phyloP scores from a whole-genome alignment of 2,113 vertebrate species.

The Mystacornis crossleyi region DNA sequence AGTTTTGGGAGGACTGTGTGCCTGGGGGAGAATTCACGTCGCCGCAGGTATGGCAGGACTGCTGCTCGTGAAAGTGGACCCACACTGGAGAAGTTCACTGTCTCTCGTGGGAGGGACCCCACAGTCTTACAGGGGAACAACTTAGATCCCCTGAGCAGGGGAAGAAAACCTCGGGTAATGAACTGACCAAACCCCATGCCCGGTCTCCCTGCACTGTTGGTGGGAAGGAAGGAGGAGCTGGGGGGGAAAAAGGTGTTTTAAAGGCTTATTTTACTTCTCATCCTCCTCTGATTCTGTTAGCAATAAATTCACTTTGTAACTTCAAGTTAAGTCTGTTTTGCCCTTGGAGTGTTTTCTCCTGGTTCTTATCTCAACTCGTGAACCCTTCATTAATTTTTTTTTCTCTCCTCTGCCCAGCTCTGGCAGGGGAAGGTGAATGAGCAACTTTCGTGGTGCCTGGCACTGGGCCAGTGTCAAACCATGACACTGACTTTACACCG shows the following conservation, averaged over 20 bases:
- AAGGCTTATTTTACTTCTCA: neutral
- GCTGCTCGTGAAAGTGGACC: neutral
- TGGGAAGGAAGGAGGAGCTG: neutral
- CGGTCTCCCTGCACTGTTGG: neutral
- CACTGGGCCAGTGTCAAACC: neutral
- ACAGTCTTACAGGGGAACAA: no score
- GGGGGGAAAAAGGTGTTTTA: neutral
- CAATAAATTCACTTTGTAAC: neutral
- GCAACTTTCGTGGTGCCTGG: neutral
- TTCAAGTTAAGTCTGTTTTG: neutral
- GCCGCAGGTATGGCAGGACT: neutral
- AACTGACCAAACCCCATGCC: neutral
- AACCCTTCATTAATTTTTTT: neutral
- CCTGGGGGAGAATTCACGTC: no score
- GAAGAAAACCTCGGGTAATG: neutral
- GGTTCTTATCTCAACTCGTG: neutral
- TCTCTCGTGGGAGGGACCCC: neutral
- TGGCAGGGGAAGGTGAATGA: neutral
- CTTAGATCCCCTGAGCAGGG: no score
- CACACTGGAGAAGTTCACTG: neutral
- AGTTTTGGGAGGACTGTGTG: no score
- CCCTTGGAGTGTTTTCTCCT: neutral
- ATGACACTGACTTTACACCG: neutral
- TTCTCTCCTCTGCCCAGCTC: neutral
- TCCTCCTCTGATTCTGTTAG: neutral